A percentile compares a stretch with the other conserved stretches of the same genome.
These are phyloP conservation scores for Corapipo altera DNA, from an alignment of 2,113 vertebrate genomes.

Conservation along the genomic window DNA sequence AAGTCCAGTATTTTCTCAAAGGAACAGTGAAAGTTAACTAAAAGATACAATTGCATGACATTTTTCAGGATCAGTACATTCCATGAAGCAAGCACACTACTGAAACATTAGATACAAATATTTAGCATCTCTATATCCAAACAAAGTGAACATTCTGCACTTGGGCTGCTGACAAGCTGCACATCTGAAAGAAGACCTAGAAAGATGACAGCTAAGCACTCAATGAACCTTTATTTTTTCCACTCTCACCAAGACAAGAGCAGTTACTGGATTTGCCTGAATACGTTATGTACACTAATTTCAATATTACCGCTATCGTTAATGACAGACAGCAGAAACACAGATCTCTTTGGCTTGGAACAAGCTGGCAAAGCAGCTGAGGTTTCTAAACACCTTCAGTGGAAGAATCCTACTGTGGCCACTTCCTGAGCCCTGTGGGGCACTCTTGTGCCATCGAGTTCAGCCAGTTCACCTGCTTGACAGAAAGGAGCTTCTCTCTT, in stretches of 20 bases:
- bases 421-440: rapidly evolving
- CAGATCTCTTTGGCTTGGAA: neutral
- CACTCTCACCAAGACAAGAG: neutral
- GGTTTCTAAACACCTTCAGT: neutral
- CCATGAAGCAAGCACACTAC: neutral
- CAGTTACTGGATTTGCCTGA: neutral
- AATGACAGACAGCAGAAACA: neutral
- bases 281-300: neutral
- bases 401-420: neutral
- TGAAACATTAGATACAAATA: neutral
- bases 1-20: neutral
- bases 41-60: neutral
- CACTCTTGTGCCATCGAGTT: rapidly evolving
- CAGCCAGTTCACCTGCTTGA: neutral
- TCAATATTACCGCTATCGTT: too few relatives aligned
- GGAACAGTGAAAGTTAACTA: neutral
- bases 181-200: neutral
- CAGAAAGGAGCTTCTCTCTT: neutral
- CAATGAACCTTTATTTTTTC: neutral
- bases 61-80: neutral
- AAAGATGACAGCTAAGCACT: neutral
- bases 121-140: neutral
- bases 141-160: neutral
- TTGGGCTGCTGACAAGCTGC: neutral
- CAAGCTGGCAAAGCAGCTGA: neutral